Percentiles rank a stretch among this genome's conserved stretches.
Evolutionary conservation across 2,888 invertebrate species (phyloP).

Genomic region (Ophonus ardosiacus): DNA sequence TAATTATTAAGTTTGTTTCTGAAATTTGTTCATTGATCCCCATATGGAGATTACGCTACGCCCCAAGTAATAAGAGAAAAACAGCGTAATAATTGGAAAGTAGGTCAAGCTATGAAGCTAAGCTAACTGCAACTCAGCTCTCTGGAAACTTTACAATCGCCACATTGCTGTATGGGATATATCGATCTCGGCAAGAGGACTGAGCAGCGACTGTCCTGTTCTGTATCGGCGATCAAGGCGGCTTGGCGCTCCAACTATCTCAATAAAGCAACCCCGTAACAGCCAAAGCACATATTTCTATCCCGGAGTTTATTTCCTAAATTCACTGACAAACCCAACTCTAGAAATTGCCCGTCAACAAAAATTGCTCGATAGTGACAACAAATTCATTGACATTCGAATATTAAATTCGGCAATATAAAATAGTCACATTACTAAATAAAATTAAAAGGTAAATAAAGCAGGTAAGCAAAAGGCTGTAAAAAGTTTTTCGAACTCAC

Average conservation of each 20-base stretch:
- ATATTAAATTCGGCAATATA: not conserved
- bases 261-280: slow-evolving; percentile 37
- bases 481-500: too few species aligned
- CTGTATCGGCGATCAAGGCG: slow-evolving; percentile 38
- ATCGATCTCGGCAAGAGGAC: slow-evolving; percentile 10
- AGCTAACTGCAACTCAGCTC: slow-evolving; percentile 17
- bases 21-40: not conserved
- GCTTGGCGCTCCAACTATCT: slow-evolving; percentile 42
- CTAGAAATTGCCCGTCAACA: not conserved
- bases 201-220: slow-evolving; percentile 16
- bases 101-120: slow-evolving; percentile 14
- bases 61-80: slow-evolving; percentile 18
- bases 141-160: slow-evolving; percentile 29
- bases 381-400: not conserved
- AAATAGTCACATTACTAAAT: too few species aligned
- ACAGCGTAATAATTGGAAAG: slow-evolving; percentile 17
- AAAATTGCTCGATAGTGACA: not conserved
- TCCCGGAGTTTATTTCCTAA: slow-evolving; percentile 36
- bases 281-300: slow-evolving; percentile 46
- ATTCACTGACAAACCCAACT: slow-evolving; percentile 30
- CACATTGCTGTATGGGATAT: slow-evolving; percentile 28
- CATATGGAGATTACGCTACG: not conserved
- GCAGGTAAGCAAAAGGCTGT: too few species aligned
- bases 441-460: too few species aligned
- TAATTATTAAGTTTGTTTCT: not conserved